Evolutionary conservation across 2,888 invertebrate species (phyloP).

Genomic region (Hemaris fuciformis): DNA sequence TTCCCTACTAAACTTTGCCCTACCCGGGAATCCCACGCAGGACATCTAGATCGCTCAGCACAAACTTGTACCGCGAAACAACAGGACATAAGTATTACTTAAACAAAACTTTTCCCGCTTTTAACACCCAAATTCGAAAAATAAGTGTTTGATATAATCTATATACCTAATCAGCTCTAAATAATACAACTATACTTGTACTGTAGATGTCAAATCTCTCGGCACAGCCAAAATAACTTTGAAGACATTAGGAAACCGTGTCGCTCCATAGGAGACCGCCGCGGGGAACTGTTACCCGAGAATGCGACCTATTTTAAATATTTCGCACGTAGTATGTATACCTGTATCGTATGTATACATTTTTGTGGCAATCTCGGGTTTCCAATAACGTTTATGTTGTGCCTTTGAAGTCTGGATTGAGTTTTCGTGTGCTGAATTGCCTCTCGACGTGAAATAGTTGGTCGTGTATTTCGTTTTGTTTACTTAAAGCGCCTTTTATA

Average conservation of each 20-base stretch:
- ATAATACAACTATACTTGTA: conserved; percentile 9
- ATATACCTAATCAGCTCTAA: no score
- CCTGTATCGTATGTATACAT: conserved; percentile 40
- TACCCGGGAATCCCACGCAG: no score
- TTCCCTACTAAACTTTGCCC: no score
- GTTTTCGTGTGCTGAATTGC: conserved; percentile 9
- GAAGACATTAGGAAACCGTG: conserved; percentile 19
- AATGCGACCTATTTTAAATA: conserved; percentile 57
- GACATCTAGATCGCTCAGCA: no score
- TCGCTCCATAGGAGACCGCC: conserved; percentile 30
- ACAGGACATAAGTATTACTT: no score
- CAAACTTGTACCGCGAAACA: no score
- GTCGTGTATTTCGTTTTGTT: background rate
- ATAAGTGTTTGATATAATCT: no score
- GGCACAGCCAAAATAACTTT: conserved; percentile 9
- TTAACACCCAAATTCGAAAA: no score
- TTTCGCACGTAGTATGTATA: conserved; percentile 15
- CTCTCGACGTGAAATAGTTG: background rate
- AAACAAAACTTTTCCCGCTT: no score
- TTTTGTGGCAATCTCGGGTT: conserved; percentile 52
- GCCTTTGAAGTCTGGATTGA: conserved; percentile 31
- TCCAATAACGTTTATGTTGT: conserved; percentile 39
- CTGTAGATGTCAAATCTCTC: conserved; percentile 8
- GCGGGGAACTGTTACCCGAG: conserved; percentile 48
- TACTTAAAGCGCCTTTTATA: no score